phyloP scores from a whole-genome alignment of 2,797 vertebrate species.

The Crocodylus rhombifer region DNA sequence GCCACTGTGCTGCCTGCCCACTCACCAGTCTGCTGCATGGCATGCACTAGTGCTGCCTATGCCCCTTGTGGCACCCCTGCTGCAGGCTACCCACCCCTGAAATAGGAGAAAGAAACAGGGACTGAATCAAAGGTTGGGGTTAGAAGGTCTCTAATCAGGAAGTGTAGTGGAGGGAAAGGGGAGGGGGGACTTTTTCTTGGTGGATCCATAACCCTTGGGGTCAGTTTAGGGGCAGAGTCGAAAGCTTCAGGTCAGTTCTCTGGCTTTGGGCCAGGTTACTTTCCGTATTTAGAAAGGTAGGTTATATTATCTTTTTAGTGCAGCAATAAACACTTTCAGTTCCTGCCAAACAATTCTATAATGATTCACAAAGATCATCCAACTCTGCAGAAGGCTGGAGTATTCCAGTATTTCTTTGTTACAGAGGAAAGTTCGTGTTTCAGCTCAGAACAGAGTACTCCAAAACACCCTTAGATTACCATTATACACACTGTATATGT shows the following conservation, averaged over 20 bases:
- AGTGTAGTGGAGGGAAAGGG: background rate
- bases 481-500: slow-evolving; percentile 11
- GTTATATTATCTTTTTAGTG: slow-evolving; percentile 59
- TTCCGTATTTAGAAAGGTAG: slow-evolving; percentile 55
- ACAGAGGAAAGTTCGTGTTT: slow-evolving; percentile 57
- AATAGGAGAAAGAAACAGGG: background rate
- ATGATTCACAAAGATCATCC: slow-evolving; percentile 67
- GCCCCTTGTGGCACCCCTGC: too few species aligned
- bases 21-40: too few species aligned
- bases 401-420: slow-evolving; percentile 56
- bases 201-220: background rate
- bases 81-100: too few species aligned
- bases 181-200: background rate
- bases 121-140: background rate
- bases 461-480: slow-evolving; percentile 40
- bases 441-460: slow-evolving; percentile 43
- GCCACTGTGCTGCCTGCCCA: too few species aligned
- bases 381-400: slow-evolving; percentile 43
- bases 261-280: slow-evolving; percentile 24
- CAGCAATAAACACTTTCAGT: slow-evolving; percentile 62
- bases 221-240: slow-evolving; percentile 33
- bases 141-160: background rate
- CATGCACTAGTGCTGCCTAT: too few species aligned
- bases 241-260: slow-evolving; percentile 21
- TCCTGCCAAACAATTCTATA: slow-evolving; percentile 65